Evolutionary conservation across 2,888 invertebrate species (phyloP).

Genomic region (Lycia hirtaria): DNA sequence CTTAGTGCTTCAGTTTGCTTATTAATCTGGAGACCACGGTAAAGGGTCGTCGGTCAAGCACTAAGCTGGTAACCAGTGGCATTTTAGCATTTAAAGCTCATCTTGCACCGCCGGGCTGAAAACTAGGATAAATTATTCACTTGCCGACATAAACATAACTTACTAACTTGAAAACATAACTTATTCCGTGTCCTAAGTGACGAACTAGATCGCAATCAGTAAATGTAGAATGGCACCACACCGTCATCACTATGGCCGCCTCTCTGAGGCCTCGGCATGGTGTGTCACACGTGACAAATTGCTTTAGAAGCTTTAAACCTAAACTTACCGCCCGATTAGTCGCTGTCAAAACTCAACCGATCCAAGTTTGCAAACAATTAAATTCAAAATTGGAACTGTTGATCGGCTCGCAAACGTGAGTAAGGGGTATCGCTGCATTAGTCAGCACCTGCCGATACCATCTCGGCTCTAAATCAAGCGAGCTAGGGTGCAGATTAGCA

Average conservation of each 20-base stretch:
- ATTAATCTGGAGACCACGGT: too few relatives aligned
- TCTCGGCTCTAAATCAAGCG: conserved; percentile 29
- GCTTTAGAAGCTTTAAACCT: not conserved
- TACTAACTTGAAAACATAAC: too few relatives aligned
- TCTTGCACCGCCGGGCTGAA: too few relatives aligned
- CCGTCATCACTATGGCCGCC: too few relatives aligned
- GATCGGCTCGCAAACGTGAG: conserved; percentile 36
- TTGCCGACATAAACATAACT: too few relatives aligned
- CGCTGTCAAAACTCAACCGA: conserved; percentile 17
- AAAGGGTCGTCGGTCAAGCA: too few relatives aligned
- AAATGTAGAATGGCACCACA: too few relatives aligned
- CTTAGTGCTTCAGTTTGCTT: too few relatives aligned
- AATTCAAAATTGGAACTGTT: conserved; percentile 15
- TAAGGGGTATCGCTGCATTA: conserved; percentile 22
- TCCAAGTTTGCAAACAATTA: conserved; percentile 10
- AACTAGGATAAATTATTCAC: too few relatives aligned
- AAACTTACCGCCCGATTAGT: conserved; percentile 9
- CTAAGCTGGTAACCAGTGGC: too few relatives aligned
- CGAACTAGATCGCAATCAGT: not conserved
- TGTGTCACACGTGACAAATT: not conserved
- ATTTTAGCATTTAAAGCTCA: too few relatives aligned
- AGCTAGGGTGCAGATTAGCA: conserved; percentile 16
- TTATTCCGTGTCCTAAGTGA: not conserved
- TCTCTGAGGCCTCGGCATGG: not conserved
- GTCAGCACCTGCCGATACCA: conserved; percentile 31